A percentile compares a stretch with the other conserved stretches of the same genome.
Evolutionary conservation across 2,888 invertebrate genomes (phyloP).

Genomic region (Hypena proboscidalis): DNA sequence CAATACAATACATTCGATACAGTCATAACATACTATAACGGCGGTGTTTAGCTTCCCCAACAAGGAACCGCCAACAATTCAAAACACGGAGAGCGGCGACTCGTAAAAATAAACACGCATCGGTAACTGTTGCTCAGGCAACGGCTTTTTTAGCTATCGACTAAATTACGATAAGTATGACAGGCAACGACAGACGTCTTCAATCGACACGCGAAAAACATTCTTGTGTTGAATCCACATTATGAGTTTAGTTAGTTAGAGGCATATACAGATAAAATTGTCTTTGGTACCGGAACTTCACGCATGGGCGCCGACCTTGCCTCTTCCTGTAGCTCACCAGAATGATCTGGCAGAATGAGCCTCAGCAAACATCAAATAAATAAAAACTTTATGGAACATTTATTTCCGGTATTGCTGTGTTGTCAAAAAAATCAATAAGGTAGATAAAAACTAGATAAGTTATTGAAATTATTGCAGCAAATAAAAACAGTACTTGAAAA

Average conservation of each 20-base stretch:
- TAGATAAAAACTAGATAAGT: too few species aligned
- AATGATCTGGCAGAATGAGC: slow-evolving; percentile 48
- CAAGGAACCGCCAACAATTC: slow-evolving; percentile 53
- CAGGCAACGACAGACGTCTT: slow-evolving; percentile 3
- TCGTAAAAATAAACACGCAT: slow-evolving; percentile 69
- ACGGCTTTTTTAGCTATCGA: slow-evolving; percentile 14
- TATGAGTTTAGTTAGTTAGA: slow-evolving; percentile 19
- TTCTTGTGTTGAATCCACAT: slow-evolving; percentile 9
- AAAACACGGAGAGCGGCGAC: slow-evolving; percentile 62
- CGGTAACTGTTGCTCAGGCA: slow-evolving; percentile 43
- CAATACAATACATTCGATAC: too few species aligned
- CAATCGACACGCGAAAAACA: slow-evolving; percentile 8
- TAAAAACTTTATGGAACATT: slow-evolving; percentile 13
- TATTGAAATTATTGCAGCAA: too few species aligned
- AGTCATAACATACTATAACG: too few species aligned
- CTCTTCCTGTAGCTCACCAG: slow-evolving; percentile 70
- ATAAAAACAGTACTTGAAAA: too few species aligned
- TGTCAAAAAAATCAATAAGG: too few species aligned
- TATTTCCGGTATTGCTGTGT: background rate
- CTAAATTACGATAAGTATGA: slow-evolving; percentile 8
- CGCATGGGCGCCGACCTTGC: slow-evolving; percentile 81
- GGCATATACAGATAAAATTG: slow-evolving; percentile 46
- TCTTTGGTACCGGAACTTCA: slow-evolving; percentile 76
- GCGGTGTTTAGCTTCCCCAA: slow-evolving; percentile 46
- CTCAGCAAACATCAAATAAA: slow-evolving; percentile 16